Evolutionary conservation across 2,113 vertebrate genomes (phyloP), one percentile per base, ranked within the genome.

Genomic region (Gnathonemus longibarbis): DNA sequence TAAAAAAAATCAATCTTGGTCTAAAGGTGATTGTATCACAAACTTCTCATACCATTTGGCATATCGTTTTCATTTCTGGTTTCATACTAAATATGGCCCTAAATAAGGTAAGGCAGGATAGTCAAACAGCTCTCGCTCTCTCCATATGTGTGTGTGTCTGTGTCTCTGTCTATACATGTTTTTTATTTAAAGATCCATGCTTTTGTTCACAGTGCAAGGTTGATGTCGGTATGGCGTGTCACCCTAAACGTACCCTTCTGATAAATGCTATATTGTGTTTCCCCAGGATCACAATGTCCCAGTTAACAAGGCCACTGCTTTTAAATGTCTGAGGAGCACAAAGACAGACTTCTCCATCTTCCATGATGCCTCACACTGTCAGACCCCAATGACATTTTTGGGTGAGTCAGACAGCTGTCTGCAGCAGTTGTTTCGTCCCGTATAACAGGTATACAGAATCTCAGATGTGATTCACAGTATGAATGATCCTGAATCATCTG

Each of bases 261-360:
- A 87, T 87, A 87, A 87, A 87, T 87, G n/a, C 27, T 35, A 56
- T 35, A 27, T 87, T 87, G 10, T 5, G 27, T 53, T 53, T 35
- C 85, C 50, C 4, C n/a, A 39, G 85, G 15, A 87, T 35, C 49
- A 87, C 85, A 87, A 39, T 39, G 85, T 31, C 85, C 85, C 85
- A 87, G 49, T 56, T 87, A 53, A 35, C 85, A 87, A 53, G 85
- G 50, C 85, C 85, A 87, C n/a, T 35, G 85, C n/a, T 53, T 53
- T 87, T 53, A 87, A 53, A 87, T 56, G 49, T 52, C 35, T 56
- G 49, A 53, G 50, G 49, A 35, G 49, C 27, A 56, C 27, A 19
- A 52, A 53, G 85, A 53, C 50, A 87, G 31, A 56, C 13, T 19
- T 17, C 11, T 87, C 24, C 31, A 87, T 56, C 50, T 56, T 27